phyloP scores from a whole-genome alignment of 1,140 invertebrate genomes.

The Caenorhabditis tropicalis region DNA sequence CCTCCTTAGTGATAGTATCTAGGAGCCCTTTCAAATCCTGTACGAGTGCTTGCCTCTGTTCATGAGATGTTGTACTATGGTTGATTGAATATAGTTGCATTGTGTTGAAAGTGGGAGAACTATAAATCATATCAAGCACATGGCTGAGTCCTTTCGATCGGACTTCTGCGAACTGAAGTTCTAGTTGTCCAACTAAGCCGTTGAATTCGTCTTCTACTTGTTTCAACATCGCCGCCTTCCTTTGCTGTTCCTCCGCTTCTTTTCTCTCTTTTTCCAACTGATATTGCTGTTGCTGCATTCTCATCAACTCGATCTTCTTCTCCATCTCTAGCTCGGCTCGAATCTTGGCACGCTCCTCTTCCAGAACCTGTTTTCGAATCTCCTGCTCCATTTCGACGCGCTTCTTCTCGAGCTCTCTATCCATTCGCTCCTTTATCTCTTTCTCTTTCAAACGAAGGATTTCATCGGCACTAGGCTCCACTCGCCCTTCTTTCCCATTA shows the following conservation, averaged over 20 bases:
- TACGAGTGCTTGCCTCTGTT: neutral
- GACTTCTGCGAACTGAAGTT: neutral
- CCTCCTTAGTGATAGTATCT: neutral
- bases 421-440: neutral
- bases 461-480: neutral
- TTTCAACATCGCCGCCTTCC: neutral
- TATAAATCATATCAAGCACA: neutral
- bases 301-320: neutral
- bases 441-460: neutral
- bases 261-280: neutral
- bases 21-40: neutral
- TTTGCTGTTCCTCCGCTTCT: neutral
- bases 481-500: neutral
- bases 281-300: neutral
- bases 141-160: neutral
- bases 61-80: neutral
- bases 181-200: neutral
- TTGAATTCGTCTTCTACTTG: conserved; percentile 8
- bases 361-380: neutral
- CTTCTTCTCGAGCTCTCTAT: neutral
- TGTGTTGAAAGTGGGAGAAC: neutral
- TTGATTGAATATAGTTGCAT: neutral
- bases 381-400: neutral
- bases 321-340: neutral
- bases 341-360: neutral